A percentile compares a stretch with the other conserved stretches of the same genome.
Evolutionary conservation across 2,797 vertebrate genomes (phyloP).

Genomic region (Poecilia velifera): DNA sequence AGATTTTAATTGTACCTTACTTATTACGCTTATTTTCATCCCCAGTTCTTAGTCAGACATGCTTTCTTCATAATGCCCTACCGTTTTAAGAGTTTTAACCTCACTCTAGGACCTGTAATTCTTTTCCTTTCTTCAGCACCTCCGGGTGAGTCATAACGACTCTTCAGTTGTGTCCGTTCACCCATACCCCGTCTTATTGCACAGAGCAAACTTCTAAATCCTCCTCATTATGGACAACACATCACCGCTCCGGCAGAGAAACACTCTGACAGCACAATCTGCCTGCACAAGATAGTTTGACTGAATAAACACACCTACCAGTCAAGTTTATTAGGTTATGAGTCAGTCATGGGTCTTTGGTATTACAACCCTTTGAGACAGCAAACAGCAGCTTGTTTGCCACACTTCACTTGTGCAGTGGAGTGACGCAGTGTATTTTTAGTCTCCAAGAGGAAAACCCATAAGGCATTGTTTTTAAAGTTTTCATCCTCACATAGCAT

Average conservation of each 20-base stretch:
- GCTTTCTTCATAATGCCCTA: constrained; percentile 9
- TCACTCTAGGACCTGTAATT: constrained; percentile 26
- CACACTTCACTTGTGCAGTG: constrained; percentile 38
- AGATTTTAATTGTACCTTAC: constrained; percentile 3
- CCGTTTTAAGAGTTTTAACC: constrained; percentile 32
- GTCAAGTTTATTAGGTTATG: constrained; percentile 62
- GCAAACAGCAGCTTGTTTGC: constrained; percentile 47
- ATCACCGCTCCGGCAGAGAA: constrained; percentile 54
- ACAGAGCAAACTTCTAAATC: constrained; percentile 53
- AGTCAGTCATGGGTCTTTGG: constrained; percentile 56
- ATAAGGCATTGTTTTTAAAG: constrained; percentile 20
- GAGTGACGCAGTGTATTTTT: constrained; percentile 40
- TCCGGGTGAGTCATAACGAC: constrained; percentile 59
- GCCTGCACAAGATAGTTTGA: constrained; percentile 60
- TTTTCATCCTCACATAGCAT: constrained; percentile 20
- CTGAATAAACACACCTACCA: constrained; percentile 73
- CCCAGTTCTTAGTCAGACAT: neutral
- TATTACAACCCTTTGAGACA: constrained; percentile 47
- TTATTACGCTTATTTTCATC: constrained; percentile 1
- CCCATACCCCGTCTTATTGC: constrained; percentile 45
- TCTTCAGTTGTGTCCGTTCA: constrained; percentile 50
- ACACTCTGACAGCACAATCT: constrained; percentile 46
- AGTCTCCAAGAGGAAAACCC: constrained; percentile 31
- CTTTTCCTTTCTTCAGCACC: constrained; percentile 33
- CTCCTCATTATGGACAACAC: constrained; percentile 67